Evolutionary conservation across 2,797 vertebrate species (phyloP), one percentile per base, ranked within the genome.

Genomic region (Loris lydekkerianus): DNA sequence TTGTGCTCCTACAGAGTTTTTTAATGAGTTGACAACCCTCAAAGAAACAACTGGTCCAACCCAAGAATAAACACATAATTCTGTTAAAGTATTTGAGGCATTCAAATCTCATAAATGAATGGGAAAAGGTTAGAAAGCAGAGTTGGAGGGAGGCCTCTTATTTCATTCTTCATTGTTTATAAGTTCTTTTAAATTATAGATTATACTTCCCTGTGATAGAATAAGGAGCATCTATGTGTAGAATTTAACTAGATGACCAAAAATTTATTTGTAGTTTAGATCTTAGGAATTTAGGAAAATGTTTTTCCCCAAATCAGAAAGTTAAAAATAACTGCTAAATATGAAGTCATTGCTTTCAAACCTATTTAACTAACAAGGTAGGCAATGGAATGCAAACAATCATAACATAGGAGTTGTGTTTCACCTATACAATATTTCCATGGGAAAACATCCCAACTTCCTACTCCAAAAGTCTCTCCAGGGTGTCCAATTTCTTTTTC

Each of bases 61-160:
- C 43, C 73, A 96, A 75, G 6, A n/a, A 76, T 69, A 80, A 95
- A 63, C 13, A 58, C 13, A 53, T 46, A 75, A 43, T 84, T 89
- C 56, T 69, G 13, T 69, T 81, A 20, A 69, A 81, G 92, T 69
- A 83, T 76, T 8, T 91, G 49, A 96, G 94, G 27, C 2, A 86
- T 46, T 91, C 80, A 94, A 67, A 91, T 80, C 27, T 86, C 60
- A 92, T 58, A 92, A 89, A 37, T 53, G 23, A 83, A 73, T 60
- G n/a, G 7, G 29, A 56, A 8, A 86, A 77, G 46, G 60, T 75
- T 29, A 92, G 56, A 93, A 84, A 67, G 2, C 34, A 80, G 58
- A 40, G 58, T 86, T 43, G 25, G 10, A 4, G 3, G 14, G 46
- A 49, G 1, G 13, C 14, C 3, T 94, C 25, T 1, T 61, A 78